Percentiles rank a stretch among this genome's conserved stretches.
These are phyloP conservation scores for Hypocryptadius cinnamomeus DNA, from an alignment of 2,113 vertebrate species.

Conservation along the genomic window DNA sequence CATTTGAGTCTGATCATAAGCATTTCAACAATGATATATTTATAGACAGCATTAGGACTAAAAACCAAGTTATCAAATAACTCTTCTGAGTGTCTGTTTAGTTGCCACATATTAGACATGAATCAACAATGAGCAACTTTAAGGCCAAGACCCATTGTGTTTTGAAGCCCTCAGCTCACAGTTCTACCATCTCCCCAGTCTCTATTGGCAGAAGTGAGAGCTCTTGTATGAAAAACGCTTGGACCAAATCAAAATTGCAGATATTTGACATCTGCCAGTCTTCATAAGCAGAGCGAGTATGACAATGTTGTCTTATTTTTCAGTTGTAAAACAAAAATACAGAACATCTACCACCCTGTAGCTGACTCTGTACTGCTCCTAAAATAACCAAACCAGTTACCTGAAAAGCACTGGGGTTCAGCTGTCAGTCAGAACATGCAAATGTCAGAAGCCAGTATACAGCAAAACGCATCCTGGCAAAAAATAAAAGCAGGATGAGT, in stretches of 20 bases:
- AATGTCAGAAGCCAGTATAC: not conserved
- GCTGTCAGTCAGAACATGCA: conserved; percentile 1
- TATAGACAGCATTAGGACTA: conserved; percentile 4
- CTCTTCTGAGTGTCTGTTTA: conserved; percentile 11
- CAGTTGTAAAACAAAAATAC: not conserved
- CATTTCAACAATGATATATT: not conserved
- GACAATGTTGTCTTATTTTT: not conserved
- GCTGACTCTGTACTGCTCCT: not conserved
- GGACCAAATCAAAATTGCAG: not conserved
- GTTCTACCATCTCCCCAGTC: conserved; percentile 56
- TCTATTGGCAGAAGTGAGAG: not conserved
- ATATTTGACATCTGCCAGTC: conserved; percentile 20
- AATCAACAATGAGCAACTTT: conserved; percentile 27
- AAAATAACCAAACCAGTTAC: not conserved
- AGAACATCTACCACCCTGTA: not conserved
- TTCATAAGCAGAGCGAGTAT: not conserved
- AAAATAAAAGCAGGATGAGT: not conserved
- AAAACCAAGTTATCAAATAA: not conserved
- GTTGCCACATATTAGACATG: conserved; percentile 56
- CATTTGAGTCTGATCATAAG: not conserved
- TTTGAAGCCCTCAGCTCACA: conserved; percentile 45
- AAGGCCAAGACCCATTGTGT: conserved; percentile 50
- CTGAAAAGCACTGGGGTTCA: not conserved
- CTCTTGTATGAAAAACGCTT: conserved; percentile 35
- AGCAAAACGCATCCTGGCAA: not conserved